These are phyloP conservation scores for Brachypalpus laphriformis DNA, from an alignment of 2,888 invertebrate species.

Conservation along the genomic window DNA sequence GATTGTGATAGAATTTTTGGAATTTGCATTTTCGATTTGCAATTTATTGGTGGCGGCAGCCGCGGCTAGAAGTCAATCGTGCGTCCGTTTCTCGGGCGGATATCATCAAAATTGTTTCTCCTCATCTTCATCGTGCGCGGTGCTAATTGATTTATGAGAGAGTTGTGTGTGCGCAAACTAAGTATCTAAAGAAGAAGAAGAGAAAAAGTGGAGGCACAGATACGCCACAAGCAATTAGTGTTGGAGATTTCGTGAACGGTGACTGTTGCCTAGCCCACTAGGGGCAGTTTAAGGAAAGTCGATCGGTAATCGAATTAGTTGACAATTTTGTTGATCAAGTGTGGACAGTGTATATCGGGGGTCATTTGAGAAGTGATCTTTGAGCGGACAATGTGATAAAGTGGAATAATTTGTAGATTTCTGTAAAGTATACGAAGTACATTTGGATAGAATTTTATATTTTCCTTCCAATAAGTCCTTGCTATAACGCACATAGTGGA, in stretches of 20 bases:
- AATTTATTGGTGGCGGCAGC: conserved; percentile 43
- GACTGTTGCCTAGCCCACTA: conserved; percentile 23
- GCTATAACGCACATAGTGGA: too few relatives aligned
- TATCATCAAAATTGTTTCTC: conserved; percentile 39
- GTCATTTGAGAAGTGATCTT: not conserved
- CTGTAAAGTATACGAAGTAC: too few relatives aligned
- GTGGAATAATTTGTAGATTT: too few relatives aligned
- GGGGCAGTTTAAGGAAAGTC: conserved; percentile 1
- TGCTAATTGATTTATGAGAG: conserved; percentile 67
- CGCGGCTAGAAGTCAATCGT: conserved; percentile 21
- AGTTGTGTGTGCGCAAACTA: conserved; percentile 36
- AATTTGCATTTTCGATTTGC: conserved; percentile 68
- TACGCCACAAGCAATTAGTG: conserved; percentile 58
- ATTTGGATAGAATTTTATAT: too few relatives aligned
- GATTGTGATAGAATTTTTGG: conserved; percentile 60
- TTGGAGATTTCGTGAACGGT: conserved; percentile 32
- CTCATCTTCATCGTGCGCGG: conserved; percentile 37
- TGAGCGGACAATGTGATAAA: not conserved
- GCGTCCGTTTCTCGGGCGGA: conserved; percentile 48
- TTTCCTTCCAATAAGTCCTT: too few relatives aligned
- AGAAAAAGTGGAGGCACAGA: not conserved
- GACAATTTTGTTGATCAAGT: conserved; percentile 38
- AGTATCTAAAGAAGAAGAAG: conserved; percentile 31
- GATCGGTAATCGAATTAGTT: conserved; percentile 38
- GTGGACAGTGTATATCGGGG: not conserved